A percentile compares a stretch with the other conserved stretches of the same genome.
Evolutionary conservation across 2,888 invertebrate species (phyloP).

Genomic region (Drosophila paracracens): DNA sequence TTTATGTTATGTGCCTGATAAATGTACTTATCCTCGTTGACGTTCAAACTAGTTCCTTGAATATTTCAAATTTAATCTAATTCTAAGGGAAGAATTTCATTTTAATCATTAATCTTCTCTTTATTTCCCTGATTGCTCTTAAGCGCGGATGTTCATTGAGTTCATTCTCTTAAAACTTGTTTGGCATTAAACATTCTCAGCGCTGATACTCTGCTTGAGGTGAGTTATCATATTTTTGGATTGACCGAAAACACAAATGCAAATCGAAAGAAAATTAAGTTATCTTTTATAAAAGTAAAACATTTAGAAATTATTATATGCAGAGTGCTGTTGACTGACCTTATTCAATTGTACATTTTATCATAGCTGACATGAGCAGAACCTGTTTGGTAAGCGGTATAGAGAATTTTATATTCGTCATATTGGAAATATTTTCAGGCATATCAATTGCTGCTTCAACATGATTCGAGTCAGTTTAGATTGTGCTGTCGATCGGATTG

Average conservation of each 20-base stretch:
- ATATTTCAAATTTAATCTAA: neutral
- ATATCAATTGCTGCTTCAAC: constrained; percentile 14
- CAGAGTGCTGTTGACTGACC: neutral
- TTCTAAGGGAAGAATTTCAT: neutral
- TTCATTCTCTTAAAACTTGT: constrained; percentile 33
- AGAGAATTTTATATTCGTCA: constrained; percentile 18
- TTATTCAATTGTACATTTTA: neutral
- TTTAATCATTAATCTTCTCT: neutral
- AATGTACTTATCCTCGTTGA: neutral
- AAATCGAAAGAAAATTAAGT: neutral
- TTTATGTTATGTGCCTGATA: neutral
- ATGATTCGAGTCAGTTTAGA: constrained; percentile 49
- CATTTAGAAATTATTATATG: neutral
- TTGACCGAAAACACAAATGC: neutral
- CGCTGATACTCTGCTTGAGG: constrained; percentile 3
- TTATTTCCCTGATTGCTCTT: constrained; percentile 5
- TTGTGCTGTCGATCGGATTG: constrained; percentile 50
- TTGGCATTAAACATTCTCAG: constrained; percentile 12
- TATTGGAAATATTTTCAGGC: neutral
- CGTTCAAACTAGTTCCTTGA: neutral
- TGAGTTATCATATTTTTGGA: neutral
- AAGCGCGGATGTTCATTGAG: neutral
- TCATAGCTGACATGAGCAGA: neutral
- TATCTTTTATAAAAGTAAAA: neutral
- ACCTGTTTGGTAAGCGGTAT: rapidly evolving